Percentiles rank a stretch among this genome's conserved stretches.
These are phyloP conservation scores for Gymnogyps californianus DNA, from an alignment of 2,113 vertebrate species.

Conservation along the genomic window DNA sequence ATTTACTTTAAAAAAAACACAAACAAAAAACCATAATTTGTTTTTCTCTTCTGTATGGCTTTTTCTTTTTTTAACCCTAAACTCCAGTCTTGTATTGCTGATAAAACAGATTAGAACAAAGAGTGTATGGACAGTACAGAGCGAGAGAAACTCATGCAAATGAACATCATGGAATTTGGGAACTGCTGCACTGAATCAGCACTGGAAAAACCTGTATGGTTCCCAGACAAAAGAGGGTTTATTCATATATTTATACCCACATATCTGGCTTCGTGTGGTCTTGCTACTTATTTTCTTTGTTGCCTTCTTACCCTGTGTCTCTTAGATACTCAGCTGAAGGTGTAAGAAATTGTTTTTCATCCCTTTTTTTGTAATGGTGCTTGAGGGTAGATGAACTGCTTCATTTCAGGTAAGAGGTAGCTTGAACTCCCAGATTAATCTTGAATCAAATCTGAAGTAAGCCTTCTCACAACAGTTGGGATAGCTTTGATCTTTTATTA, in stretches of 20 bases:
- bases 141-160: neutral
- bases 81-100: neutral
- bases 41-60: accelerated
- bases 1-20: neutral
- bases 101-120: neutral
- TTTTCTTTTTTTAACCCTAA: neutral
- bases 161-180: neutral
- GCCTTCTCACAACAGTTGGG: neutral
- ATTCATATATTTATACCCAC: neutral
- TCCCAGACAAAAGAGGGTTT: neutral
- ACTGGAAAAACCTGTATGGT: neutral
- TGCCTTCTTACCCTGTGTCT: neutral
- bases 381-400: neutral
- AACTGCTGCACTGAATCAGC: neutral
- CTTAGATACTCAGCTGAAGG: neutral
- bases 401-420: neutral
- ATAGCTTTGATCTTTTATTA: neutral
- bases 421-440: neutral
- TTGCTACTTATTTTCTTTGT: accelerated
- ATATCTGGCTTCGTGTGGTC: neutral
- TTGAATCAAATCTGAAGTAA: neutral
- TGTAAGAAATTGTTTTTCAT: neutral
- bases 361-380: neutral
- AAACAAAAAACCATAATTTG: neutral
- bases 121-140: neutral